A percentile compares a stretch with the other conserved stretches of the same genome.
Evolutionary conservation across 2,888 invertebrate species (phyloP).

Genomic region (Drosophila kambysellisi): DNA sequence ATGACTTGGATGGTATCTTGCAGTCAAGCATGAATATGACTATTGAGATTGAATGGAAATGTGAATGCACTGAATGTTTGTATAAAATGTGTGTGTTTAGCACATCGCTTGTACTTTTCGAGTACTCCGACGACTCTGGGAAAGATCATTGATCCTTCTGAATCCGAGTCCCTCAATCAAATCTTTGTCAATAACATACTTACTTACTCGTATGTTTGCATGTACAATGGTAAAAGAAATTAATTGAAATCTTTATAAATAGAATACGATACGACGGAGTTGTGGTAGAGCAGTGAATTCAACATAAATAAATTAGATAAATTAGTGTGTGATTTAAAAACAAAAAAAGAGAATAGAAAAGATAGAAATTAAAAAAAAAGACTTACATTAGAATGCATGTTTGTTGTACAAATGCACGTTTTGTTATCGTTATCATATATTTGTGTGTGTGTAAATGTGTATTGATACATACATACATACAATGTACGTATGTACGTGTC

Average conservation of each 20-base stretch:
- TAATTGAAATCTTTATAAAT: background rate
- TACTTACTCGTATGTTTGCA: constrained; percentile 28
- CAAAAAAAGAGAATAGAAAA: background rate
- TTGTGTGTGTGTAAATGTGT: constrained; percentile 11
- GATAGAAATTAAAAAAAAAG: constrained; percentile 7
- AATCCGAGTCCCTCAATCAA: background rate
- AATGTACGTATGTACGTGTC: constrained; percentile 15
- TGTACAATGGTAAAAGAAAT: constrained; percentile 17
- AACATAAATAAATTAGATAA: constrained; percentile 11
- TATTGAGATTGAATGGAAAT: background rate
- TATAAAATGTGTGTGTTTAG: constrained; percentile 6
- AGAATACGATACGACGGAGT: constrained; percentile 4
- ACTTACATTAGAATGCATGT: constrained; percentile 21
- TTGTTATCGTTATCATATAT: constrained; percentile 13
- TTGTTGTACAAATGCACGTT: constrained; percentile 19
- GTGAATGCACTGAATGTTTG: background rate
- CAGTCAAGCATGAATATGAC: constrained; percentile 2
- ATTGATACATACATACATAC: constrained; percentile 17
- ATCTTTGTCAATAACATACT: constrained; percentile 37
- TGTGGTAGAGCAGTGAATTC: constrained; percentile 6
- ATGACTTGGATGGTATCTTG: background rate
- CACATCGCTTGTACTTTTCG: background rate
- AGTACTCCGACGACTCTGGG: constrained; percentile 1
- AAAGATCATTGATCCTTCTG: constrained; percentile 13
- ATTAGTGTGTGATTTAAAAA: constrained; percentile 9